Conservation (phyloP, 92 coral and sea anemone genomes). For the Zoanthus gigantus region DNA sequence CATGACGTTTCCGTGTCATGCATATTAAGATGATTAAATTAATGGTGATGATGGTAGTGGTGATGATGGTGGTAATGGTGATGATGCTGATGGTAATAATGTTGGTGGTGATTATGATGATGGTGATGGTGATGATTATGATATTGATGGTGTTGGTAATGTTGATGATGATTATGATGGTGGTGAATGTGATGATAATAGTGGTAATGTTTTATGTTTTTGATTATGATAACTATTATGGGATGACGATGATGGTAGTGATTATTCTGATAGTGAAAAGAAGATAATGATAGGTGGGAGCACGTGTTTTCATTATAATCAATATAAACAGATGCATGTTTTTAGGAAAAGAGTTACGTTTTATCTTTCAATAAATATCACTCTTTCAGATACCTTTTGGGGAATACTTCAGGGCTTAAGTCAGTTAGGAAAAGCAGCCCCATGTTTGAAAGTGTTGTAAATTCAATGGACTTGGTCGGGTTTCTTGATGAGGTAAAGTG, state of each 20-base stretch:
- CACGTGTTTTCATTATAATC: neutral
- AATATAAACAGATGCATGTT: neutral
- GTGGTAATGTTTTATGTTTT: neutral
- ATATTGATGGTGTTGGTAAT: too few relatives aligned
- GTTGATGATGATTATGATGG: too few relatives aligned
- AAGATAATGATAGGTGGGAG: neutral
- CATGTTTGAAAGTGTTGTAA: slow-evolving; percentile 66
- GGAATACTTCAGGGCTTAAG: slow-evolving; percentile 53
- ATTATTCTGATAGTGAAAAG: too few relatives aligned
- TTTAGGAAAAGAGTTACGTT: neutral
- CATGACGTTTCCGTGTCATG: too few relatives aligned
- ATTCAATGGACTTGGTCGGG: slow-evolving; percentile 90
- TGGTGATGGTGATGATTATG: too few relatives aligned
- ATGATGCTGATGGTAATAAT: too few relatives aligned
- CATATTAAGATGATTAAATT: too few relatives aligned
- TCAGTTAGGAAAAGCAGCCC: slow-evolving; percentile 62
- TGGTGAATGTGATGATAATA: too few relatives aligned
- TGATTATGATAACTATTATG: too few relatives aligned
- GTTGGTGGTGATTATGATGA: too few relatives aligned
- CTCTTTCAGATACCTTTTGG: slow-evolving; percentile 65
- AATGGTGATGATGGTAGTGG: neutral
- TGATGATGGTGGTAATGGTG: neutral
- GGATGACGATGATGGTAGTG: neutral
- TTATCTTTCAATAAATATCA: neutral
- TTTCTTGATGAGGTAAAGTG: slow-evolving; percentile 81